A percentile compares a stretch with the other conserved stretches of the same genome.
Conservation (phyloP, 2,888 invertebrate genomes). For the Cremastinae sp. region DNA sequence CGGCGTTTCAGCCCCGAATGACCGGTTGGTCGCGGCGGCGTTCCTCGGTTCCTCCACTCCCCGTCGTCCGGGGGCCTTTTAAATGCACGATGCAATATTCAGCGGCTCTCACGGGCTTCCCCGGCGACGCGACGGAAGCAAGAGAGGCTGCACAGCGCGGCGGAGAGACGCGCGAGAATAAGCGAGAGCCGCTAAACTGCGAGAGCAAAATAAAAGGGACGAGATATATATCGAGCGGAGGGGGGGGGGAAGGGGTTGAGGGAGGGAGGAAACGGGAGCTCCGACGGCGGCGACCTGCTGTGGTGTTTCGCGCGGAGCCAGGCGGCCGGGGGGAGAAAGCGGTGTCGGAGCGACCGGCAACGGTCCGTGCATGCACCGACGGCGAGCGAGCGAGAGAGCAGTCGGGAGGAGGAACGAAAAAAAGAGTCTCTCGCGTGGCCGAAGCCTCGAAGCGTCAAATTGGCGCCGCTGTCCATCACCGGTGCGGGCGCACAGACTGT, state of each 20-base stretch:
- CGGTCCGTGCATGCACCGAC: constrained; percentile 45
- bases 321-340: constrained; percentile 59
- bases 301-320: constrained; percentile 40
- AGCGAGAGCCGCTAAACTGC: constrained; percentile 60
- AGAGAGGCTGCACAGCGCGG: not conserved
- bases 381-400: constrained; percentile 16
- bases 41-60: constrained; percentile 56
- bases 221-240: constrained; percentile 37
- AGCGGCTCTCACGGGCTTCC: constrained; percentile 72
- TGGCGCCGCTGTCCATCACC: constrained; percentile 81
- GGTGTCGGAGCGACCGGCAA: constrained; percentile 60
- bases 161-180: constrained; percentile 21
- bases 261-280: constrained; percentile 27
- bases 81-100: constrained; percentile 80
- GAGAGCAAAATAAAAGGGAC: constrained; percentile 60
- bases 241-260: constrained; percentile 14
- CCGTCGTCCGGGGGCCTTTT: constrained; percentile 70
- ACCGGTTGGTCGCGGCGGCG: constrained; percentile 59
- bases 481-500: constrained; percentile 69
- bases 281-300: constrained; percentile 40
- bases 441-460: constrained; percentile 79
- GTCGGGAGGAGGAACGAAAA: constrained; percentile 55
- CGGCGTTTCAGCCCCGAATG: constrained; percentile 44
- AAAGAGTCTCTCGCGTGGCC: constrained; percentile 73
- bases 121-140: constrained; percentile 61